Conservation (phyloP, 2,113 vertebrate genomes). For the Agelaius phoeniceus region DNA sequence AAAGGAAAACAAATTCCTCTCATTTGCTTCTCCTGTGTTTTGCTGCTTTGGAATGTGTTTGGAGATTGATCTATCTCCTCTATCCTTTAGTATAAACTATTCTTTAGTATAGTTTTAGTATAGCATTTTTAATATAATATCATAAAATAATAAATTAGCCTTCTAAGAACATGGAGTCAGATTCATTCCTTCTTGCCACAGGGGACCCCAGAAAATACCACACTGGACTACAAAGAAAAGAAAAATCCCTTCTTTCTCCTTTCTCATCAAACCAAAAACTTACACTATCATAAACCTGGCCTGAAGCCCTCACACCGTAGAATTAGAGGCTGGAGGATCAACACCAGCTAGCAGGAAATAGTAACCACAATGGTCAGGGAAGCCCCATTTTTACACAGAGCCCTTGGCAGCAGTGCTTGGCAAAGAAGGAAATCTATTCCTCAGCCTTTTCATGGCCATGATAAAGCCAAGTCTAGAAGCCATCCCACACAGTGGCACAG, state of each 20-base stretch:
- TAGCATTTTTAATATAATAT: no score
- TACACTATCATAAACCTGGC: background rate
- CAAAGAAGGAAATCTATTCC: background rate
- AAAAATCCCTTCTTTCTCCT: background rate
- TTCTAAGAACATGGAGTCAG: no score
- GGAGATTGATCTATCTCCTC: no score
- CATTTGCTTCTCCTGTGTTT: no score
- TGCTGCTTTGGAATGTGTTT: no score
- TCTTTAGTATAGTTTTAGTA: no score
- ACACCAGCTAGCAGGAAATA: background rate
- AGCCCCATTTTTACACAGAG: background rate
- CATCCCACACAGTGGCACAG: background rate
- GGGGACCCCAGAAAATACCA: no score
- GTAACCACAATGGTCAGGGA: accelerated
- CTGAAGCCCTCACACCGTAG: background rate
- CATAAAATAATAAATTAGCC: no score
- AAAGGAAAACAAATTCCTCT: no score
- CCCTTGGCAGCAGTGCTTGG: background rate
- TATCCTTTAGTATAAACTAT: no score
- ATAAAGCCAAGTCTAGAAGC: background rate
- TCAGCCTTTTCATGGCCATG: background rate
- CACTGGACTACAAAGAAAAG: background rate
- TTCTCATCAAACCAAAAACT: background rate
- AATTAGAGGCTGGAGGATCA: background rate
- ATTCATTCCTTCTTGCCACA: no score